These are phyloP conservation scores for Bombus consobrinus DNA, from an alignment of 1,140 invertebrate species.

Conservation along the genomic window DNA sequence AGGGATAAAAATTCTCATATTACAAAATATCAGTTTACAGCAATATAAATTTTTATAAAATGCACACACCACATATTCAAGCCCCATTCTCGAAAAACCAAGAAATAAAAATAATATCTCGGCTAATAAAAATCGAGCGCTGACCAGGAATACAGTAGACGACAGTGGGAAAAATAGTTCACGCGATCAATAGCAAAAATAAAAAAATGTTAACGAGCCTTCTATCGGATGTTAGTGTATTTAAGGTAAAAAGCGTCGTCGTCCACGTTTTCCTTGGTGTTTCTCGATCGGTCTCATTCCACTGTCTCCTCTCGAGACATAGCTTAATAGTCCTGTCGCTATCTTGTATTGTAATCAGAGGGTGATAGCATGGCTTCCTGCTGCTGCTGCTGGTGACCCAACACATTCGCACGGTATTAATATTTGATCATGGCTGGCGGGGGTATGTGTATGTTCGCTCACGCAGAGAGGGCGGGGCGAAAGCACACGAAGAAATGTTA, in stretches of 20 bases:
- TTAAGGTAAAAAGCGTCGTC: slow-evolving; percentile 32
- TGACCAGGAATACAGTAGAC: background rate
- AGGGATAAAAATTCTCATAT: no score
- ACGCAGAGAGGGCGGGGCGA: slow-evolving; percentile 22
- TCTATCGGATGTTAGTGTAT: slow-evolving; percentile 14
- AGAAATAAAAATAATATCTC: background rate
- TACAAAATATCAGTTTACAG: no score
- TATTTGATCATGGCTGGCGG: slow-evolving; percentile 53
- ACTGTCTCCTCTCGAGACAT: slow-evolving; percentile 42
- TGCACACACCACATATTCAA: no score
- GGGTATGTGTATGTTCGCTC: background rate
- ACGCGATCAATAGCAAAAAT: background rate
- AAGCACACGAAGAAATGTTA: slow-evolving; percentile 5
- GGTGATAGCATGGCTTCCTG: slow-evolving; percentile 56
- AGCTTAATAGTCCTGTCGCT: slow-evolving; percentile 57
- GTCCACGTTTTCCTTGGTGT: slow-evolving; percentile 31
- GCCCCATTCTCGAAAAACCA: accelerated
- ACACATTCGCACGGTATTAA: slow-evolving; percentile 53
- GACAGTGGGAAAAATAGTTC: background rate
- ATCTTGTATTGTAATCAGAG: slow-evolving; percentile 62
- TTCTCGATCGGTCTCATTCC: slow-evolving; percentile 13
- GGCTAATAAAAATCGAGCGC: background rate
- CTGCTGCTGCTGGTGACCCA: background rate
- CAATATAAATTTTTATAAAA: no score
- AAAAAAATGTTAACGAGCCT: slow-evolving; percentile 23